Base-by-base conservation (phyloP, 2,113 vertebrate genomes). In the Podocnemis expansa region DNA sequence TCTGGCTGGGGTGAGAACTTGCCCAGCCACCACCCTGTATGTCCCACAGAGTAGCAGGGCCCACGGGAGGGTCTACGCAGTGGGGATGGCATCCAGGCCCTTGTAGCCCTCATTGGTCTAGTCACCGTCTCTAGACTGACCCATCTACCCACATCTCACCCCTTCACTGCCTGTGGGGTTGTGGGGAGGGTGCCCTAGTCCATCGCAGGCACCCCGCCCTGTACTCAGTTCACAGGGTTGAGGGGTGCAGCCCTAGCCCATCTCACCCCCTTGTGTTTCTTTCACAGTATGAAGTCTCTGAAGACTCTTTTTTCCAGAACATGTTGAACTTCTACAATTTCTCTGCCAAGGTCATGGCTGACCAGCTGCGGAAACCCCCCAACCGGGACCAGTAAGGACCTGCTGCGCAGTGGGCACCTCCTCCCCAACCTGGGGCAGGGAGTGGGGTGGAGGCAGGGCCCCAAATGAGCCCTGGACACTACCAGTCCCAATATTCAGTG, bases 281-380 rank as follows among this genome's bases (percentile, higher is more conserved):
- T 80, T 51, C 55, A 63, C 95, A 99, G 99, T 99, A 99, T 0
- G 99, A 99, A 2, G 99, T 99, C n/a, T 99, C 98, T 0, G 99
- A 99, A 60, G 99, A 99, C 92, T 99, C 98, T 95, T 99, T 99
- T 97, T 99, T 99, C 98, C 99, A 99, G 97, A 99, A 99, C 97
- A 99, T 99, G 99, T 89, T 99, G 93, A 99, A 99, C 97, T 99
- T 99, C 97, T 99, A 99, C 98, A 99, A 99, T 98, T 99, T 99
- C 97, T 99, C 99, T 6, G 98, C 99, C 41, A 98, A 99, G 89
- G 98, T 99, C 96, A 99, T 99, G 99, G 99, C 99, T 0, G 99
- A 99, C 96, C 99, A 99, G 97, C 98, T 99, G 93, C 98, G 99
- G 93, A 99, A 99, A 95, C 98, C 99, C 43, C 99, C 99, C 85